Evolutionary conservation across 2,888 invertebrate genomes (phyloP).

Genomic region (Physocephala rufipes): DNA sequence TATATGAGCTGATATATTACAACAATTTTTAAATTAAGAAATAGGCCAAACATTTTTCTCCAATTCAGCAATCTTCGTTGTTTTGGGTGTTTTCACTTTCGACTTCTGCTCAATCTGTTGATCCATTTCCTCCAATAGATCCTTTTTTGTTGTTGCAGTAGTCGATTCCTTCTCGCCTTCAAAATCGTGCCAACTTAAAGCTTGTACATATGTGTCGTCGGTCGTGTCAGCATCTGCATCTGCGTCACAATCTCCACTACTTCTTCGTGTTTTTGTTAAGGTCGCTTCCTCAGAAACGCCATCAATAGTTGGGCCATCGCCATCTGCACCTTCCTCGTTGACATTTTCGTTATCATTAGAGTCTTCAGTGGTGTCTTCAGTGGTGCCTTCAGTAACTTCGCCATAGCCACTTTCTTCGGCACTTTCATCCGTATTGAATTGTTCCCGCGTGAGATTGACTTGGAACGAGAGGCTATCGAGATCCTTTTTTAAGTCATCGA

Average conservation of each 20-base stretch:
- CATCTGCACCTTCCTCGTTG: background rate
- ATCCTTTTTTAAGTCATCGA: slow-evolving; percentile 61
- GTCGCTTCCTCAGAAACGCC: background rate
- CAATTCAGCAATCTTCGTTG: slow-evolving; percentile 23
- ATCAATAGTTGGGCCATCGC: background rate
- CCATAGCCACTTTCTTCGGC: slow-evolving; percentile 39
- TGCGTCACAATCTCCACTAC: slow-evolving; percentile 44
- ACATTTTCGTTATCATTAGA: background rate
- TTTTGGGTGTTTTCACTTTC: slow-evolving; percentile 30
- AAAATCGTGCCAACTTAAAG: background rate
- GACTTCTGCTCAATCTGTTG: slow-evolving; percentile 41
- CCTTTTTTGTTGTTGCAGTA: slow-evolving; percentile 29
- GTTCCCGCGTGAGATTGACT: slow-evolving; percentile 55
- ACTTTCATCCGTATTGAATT: slow-evolving; percentile 45
- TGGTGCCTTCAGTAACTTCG: slow-evolving; percentile 36
- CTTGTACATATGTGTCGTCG: slow-evolving; percentile 42
- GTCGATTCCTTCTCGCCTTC: background rate
- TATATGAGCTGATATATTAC: background rate
- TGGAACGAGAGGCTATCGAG: slow-evolving; percentile 59
- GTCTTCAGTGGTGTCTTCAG: background rate
- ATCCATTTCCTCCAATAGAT: slow-evolving; percentile 52
- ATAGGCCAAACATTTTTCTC: slow-evolving; percentile 45
- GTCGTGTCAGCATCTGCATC: slow-evolving; percentile 44
- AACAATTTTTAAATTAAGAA: background rate
- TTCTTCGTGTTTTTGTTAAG: background rate